These are phyloP conservation scores for Notolabrus celidotus DNA, from an alignment of 2,797 vertebrate genomes.

Conservation along the genomic window DNA sequence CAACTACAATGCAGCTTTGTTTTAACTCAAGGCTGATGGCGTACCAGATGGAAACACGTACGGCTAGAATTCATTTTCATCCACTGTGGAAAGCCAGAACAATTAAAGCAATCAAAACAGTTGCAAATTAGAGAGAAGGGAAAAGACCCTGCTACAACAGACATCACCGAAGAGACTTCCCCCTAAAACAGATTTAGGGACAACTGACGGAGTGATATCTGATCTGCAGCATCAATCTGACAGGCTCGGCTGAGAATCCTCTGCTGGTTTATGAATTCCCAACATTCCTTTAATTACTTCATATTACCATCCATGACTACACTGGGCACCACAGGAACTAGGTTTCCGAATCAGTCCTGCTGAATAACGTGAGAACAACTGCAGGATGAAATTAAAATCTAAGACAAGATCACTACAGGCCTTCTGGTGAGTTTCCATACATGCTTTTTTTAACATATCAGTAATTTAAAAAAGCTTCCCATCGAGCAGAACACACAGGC, in stretches of 20 bases:
- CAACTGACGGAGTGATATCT: constrained; percentile 38
- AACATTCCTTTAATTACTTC: constrained; percentile 63
- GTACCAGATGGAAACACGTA: background rate
- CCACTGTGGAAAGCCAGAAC: background rate
- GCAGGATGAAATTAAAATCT: constrained; percentile 22
- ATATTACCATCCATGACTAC: constrained; percentile 32
- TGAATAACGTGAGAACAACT: constrained; percentile 25
- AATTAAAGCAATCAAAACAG: background rate
- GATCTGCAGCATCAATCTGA: constrained; percentile 28
- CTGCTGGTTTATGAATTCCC: constrained; percentile 54
- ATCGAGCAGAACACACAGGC: constrained; percentile 11
- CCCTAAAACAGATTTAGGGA: constrained; percentile 33
- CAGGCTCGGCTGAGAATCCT: constrained; percentile 26
- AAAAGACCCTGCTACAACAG: background rate
- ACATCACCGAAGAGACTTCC: constrained; percentile 10
- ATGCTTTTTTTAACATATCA: constrained; percentile 7
- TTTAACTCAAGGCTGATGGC: background rate
- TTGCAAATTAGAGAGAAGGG: background rate
- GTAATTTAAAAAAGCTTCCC: constrained; percentile 23
- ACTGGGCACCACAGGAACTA: constrained; percentile 33
- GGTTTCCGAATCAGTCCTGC: constrained; percentile 24
- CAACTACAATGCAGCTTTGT: background rate
- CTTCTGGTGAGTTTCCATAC: constrained; percentile 7
- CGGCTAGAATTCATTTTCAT: background rate
- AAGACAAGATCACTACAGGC: background rate